phyloP scores from a whole-genome alignment of 2,113 vertebrate species.

The Hucho hucho region DNA sequence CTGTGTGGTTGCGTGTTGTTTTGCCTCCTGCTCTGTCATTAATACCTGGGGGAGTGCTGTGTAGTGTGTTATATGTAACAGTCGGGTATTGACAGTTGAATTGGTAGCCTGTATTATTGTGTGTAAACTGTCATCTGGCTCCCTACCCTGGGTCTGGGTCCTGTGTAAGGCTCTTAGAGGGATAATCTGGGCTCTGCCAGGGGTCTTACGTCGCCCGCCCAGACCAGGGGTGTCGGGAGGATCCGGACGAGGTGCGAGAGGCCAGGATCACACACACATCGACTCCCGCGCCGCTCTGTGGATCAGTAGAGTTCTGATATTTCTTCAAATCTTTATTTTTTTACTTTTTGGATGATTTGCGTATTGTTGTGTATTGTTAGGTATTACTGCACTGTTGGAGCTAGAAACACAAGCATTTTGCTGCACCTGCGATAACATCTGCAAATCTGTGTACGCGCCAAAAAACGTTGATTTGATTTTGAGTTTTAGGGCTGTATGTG shows the following conservation, averaged over 20 bases:
- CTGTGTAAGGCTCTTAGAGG: conserved; percentile 66
- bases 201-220: conserved; percentile 4
- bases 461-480: background rate
- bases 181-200: conserved; percentile 66
- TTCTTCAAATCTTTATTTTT: no score
- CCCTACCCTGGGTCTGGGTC: conserved; percentile 47
- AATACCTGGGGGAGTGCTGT: background rate
- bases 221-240: conserved; percentile 69
- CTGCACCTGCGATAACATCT: no score
- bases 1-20: conserved; percentile 13
- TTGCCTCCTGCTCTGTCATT: no score
- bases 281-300: conserved; percentile 12
- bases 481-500: background rate
- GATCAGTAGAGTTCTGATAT: background rate
- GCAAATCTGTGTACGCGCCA: no score
- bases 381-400: no score
- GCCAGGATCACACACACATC: conserved; percentile 62
- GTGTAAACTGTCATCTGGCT: conserved; percentile 67
- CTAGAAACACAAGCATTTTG: no score
- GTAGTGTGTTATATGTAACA: no score
- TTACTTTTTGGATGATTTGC: no score
- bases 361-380: no score
- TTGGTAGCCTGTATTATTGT: conserved; percentile 63
- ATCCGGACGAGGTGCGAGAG: conserved; percentile 73
- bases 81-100: conserved; percentile 34